A percentile compares a stretch with the other conserved stretches of the same genome.
These are phyloP conservation scores for Dynastes tityus DNA, from an alignment of 2,888 invertebrate species.

Conservation along the genomic window DNA sequence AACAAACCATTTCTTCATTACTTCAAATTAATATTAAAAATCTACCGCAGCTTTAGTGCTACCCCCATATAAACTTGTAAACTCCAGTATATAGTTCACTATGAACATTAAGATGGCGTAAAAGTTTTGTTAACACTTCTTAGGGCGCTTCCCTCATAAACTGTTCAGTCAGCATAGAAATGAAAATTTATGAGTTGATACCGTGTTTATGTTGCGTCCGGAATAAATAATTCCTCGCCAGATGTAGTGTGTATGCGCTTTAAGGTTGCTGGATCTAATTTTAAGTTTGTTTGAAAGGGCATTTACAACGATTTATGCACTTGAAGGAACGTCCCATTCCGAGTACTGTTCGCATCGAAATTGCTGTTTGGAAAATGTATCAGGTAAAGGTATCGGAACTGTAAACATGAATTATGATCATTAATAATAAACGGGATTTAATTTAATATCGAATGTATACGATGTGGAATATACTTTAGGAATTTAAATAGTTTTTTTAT, in stretches of 20 bases:
- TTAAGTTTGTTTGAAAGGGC: slow-evolving; percentile 40
- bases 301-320: slow-evolving; percentile 47
- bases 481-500: too few relatives aligned
- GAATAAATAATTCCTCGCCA: slow-evolving; percentile 42
- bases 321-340: slow-evolving; percentile 44
- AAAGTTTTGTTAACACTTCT: slow-evolving; percentile 29
- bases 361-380: not conserved
- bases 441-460: not conserved
- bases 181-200: slow-evolving; percentile 47
- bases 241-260: slow-evolving; percentile 32
- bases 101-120: not conserved
- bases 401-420: slow-evolving; percentile 28
- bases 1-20: too few relatives aligned
- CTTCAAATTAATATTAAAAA: too few relatives aligned
- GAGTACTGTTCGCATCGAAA: slow-evolving; percentile 18
- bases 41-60: too few relatives aligned
- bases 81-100: not conserved
- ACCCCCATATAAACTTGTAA: too few relatives aligned
- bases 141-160: slow-evolving; percentile 38
- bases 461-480: too few relatives aligned
- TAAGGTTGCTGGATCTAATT: slow-evolving; percentile 42
- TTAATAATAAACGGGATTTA: slow-evolving; percentile 24
- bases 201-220: slow-evolving; percentile 19
- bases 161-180: slow-evolving; percentile 36
- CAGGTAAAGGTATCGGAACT: not conserved